Base-by-base conservation (phyloP, 1,140 invertebrate genomes). In the Ceratina calcarata region DNA sequence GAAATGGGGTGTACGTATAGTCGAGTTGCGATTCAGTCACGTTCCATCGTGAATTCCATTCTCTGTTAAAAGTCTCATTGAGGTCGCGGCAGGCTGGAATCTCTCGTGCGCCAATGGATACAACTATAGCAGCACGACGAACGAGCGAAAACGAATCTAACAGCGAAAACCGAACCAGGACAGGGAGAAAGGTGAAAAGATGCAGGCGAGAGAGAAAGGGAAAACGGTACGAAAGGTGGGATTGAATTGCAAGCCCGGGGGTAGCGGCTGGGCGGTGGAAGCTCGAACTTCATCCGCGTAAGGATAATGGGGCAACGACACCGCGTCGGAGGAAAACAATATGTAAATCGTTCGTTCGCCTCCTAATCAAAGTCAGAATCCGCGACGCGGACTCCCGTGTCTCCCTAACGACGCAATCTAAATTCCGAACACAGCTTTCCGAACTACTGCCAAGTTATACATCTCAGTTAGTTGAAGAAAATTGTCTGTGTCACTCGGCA, bases 401-500 rank as follows among this genome's bases (percentile, higher is more conserved):
- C 67, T 81, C 73, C 60, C 79, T 86, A 89, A 87, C 84, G 86
- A 89, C 58, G 87, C 84, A 89, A 89, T 89, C 79, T 88, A 87
- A 89, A 87, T 89, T 89, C 87, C 72, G 32, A 86, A 72, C 77
- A 71, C 78, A 55, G 64, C 68, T 24, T 22, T 64, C 15, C 51
- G 37, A 82, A 83, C 53, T 66, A 58, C 62, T 15, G 51, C 60
- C 65, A 37, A 69, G 69, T 27, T 61, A 49, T n/a, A 32, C 53
- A 67, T 74, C 73, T 80, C 22, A 22, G 49, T 12, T 37, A 55
- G 66, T 71, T 71, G 37, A 61, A 69, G 84, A 82, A 82, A 82
- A 85, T 86, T 64, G 58, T 45, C 22, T 51, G 53, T 10, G 80
- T 67, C 58, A 51, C 53, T 10, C 3, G n/a, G 8, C 18, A 24